These are phyloP conservation scores for Drosophila bipectinata DNA, from an alignment of 1,140 invertebrate species.

Conservation along the genomic window DNA sequence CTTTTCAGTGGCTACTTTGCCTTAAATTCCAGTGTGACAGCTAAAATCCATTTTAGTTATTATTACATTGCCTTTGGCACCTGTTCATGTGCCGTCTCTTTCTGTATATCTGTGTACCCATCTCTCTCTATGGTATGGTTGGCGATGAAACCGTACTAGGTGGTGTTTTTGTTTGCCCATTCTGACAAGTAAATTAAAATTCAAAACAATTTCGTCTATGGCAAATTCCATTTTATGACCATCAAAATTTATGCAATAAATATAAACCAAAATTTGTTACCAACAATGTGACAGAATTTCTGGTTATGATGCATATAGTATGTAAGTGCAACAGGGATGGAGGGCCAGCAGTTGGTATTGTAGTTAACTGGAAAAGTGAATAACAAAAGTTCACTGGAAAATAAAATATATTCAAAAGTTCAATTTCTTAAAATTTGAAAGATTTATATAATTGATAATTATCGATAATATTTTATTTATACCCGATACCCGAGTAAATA, in stretches of 20 bases:
- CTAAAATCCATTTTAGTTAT: slow-evolving; percentile 46
- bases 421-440: no score
- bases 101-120: slow-evolving; percentile 16
- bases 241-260: slow-evolving; percentile 80
- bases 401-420: not conserved
- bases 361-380: slow-evolving; percentile 25
- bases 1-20: slow-evolving; percentile 35
- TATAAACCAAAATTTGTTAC: slow-evolving; percentile 79
- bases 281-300: slow-evolving; percentile 60
- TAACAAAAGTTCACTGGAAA: slow-evolving; percentile 34
- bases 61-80: slow-evolving; percentile 46
- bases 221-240: slow-evolving; percentile 75
- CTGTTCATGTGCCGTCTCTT: slow-evolving; percentile 8
- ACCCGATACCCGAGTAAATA: no score
- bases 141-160: no score
- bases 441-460: no score
- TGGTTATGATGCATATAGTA: not conserved
- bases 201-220: slow-evolving; percentile 75
- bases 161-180: slow-evolving; percentile 13
- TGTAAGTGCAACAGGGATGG: slow-evolving; percentile 11
- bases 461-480: no score
- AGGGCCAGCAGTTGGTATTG: not conserved
- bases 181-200: slow-evolving; percentile 77
- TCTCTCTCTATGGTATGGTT: slow-evolving; percentile 22
- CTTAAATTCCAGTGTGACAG: slow-evolving; percentile 37